Evolutionary conservation across 2,888 invertebrate genomes (phyloP).

Genomic region (Sphaerophoria rueppellii): DNA sequence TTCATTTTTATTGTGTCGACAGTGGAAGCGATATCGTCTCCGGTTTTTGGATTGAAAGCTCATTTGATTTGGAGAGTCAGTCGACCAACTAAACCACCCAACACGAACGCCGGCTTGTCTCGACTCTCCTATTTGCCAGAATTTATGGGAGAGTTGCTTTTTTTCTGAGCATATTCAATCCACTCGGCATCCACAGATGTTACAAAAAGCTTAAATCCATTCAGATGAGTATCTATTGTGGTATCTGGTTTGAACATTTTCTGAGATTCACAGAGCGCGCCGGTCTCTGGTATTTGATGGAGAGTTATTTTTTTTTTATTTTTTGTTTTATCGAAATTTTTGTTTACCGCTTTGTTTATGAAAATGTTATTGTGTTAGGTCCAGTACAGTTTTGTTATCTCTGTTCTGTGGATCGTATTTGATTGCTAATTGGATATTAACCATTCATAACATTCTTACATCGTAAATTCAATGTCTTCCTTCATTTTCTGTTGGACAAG

Average conservation of each 20-base stretch:
- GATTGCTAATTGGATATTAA: conserved; percentile 46
- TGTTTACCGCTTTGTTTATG: conserved; percentile 19
- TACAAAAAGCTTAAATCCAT: conserved; percentile 22
- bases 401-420: conserved; percentile 59
- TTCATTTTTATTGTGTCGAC: conserved; percentile 51
- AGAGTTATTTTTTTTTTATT: not conserved
- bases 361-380: not conserved
- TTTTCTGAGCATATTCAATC: conserved; percentile 31
- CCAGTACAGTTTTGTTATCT: conserved; percentile 8
- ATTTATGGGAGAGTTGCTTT: conserved; percentile 3
- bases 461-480: conserved; percentile 11
- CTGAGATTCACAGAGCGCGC: conserved; percentile 1
- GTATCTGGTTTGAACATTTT: not conserved
- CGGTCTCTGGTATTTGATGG: not conserved
- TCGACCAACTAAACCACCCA: not conserved
- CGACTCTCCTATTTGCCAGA: not conserved
- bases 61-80: conserved; percentile 3
- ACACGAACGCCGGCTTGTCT: not conserved
- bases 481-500: not conserved
- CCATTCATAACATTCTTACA: conserved; percentile 32
- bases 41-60: conserved; percentile 60
- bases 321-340: not conserved
- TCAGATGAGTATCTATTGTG: not conserved
- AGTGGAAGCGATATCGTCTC: no score
- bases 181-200: not conserved